phyloP scores from a whole-genome alignment of 2,888 invertebrate genomes.

The Ormyrus labotus region DNA sequence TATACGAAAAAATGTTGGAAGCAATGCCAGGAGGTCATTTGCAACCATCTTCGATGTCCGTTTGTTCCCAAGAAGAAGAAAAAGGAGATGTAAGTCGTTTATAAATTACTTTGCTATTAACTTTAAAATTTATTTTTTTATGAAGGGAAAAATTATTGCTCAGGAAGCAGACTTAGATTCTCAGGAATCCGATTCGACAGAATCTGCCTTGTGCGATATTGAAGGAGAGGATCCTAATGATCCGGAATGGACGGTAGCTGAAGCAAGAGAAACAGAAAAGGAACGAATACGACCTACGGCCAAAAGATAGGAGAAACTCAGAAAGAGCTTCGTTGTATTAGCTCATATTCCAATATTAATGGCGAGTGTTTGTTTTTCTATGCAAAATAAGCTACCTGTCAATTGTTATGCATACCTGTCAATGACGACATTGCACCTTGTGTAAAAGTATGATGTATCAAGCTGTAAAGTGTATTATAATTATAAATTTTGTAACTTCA shows the following conservation, averaged over 20 bases:
- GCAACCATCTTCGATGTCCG: conserved; percentile 69
- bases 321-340: conserved; percentile 59
- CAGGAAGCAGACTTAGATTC: conserved; percentile 77
- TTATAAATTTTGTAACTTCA: conserved; percentile 76
- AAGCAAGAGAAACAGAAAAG: conserved; percentile 75
- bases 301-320: conserved; percentile 73
- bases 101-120: not conserved
- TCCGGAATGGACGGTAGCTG: conserved; percentile 85
- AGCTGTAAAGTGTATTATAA: conserved; percentile 76
- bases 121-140: too few species aligned
- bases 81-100: conserved; percentile 69
- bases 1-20: conserved; percentile 83
- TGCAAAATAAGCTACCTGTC: conserved; percentile 64
- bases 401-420: conserved; percentile 74
- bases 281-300: conserved; percentile 74
- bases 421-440: conserved; percentile 74
- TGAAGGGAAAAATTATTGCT: not conserved
- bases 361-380: conserved; percentile 69
- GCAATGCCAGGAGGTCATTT: conserved; percentile 83
- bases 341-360: conserved; percentile 58
- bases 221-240: conserved; percentile 88
- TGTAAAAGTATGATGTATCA: conserved; percentile 74
- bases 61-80: conserved; percentile 71
- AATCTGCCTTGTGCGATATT: conserved; percentile 80
- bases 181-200: conserved; percentile 76